These are phyloP conservation scores for Hemichromis elongatus DNA, from an alignment of 2,113 vertebrate genomes.

Conservation along the genomic window DNA sequence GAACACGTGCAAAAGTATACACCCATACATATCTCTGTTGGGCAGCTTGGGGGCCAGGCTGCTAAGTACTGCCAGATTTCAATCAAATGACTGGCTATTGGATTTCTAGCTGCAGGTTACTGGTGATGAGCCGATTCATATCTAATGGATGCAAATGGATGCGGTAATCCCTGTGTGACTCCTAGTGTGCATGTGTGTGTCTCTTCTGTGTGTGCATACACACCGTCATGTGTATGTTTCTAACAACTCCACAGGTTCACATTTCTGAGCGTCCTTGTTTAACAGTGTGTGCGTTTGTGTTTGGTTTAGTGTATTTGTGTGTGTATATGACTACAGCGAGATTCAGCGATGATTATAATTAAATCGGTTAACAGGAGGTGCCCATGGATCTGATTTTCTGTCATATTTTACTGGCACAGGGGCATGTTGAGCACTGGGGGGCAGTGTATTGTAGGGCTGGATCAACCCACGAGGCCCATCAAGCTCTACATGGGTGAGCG, in stretches of 20 bases:
- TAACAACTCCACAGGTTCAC: not conserved
- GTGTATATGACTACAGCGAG: not conserved
- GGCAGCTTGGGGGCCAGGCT: conserved; percentile 21
- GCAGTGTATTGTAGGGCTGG: conserved; percentile 54
- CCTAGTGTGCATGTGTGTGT: not conserved
- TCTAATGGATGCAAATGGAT: conserved; percentile 53
- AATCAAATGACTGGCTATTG: conserved; percentile 54
- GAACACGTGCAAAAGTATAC: not conserved
- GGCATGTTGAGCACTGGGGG: conserved; percentile 56
- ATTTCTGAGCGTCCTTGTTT: not conserved
- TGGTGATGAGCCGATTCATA: conserved; percentile 57
- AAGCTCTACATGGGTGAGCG: conserved; percentile 20
- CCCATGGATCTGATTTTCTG: conserved; percentile 25
- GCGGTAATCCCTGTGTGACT: conserved; percentile 39
- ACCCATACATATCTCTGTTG: not conserved
- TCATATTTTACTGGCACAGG: conserved; percentile 13
- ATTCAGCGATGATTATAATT: conserved; percentile 9
- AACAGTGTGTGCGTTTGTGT: not conserved
- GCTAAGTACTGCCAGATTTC: conserved; percentile 52
- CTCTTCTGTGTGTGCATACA: not conserved
- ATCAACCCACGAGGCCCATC: conserved; percentile 2
- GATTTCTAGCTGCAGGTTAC: conserved; percentile 68
- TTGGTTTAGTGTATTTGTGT: not conserved
- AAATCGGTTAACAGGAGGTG: conserved; percentile 38
- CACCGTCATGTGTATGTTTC: not conserved